phyloP scores from a whole-genome alignment of 2,888 invertebrate species.

The Drosophila monieri region DNA sequence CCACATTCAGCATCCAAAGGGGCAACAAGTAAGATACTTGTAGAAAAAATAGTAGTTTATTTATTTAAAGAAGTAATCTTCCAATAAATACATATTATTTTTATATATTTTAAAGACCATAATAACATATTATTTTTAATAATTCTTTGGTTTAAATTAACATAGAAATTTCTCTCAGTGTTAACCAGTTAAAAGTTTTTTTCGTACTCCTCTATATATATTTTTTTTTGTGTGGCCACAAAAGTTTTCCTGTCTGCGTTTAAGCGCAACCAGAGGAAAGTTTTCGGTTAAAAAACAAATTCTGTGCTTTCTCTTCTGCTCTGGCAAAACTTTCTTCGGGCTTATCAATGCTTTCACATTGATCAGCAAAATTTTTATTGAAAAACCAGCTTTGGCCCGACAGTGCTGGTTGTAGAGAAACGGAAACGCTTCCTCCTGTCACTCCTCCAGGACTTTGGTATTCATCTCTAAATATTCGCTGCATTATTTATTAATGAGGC shows the following conservation, averaged over 20 bases:
- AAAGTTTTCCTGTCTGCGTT: conserved; percentile 77
- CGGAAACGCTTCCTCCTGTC: conserved; percentile 3
- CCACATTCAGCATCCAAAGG: conserved; percentile 3
- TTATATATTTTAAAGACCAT: too few relatives aligned
- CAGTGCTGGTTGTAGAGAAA: not conserved
- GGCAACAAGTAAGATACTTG: conserved; percentile 39
- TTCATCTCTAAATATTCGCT: conserved; percentile 54
- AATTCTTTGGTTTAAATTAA: not conserved
- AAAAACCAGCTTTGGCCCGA: conserved; percentile 23
- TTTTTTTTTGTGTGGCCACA: conserved; percentile 48
- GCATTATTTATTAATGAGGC: conserved; percentile 79
- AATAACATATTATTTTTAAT: not conserved
- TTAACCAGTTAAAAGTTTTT: conserved; percentile 48
- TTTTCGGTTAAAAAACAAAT: conserved; percentile 61
- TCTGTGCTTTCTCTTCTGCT: conserved; percentile 21
- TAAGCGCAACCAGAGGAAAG: conserved; percentile 64
- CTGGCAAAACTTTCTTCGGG: conserved; percentile 58
- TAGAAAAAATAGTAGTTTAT: not conserved
- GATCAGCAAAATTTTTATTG: conserved; percentile 46
- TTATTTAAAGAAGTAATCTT: too few relatives aligned
- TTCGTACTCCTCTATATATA: conserved; percentile 1
- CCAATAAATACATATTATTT: too few relatives aligned
- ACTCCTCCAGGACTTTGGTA: conserved; percentile 15
- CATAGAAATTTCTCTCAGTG: not conserved
- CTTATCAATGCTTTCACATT: conserved; percentile 68